Percentiles rank a stretch among this genome's conserved stretches.
Conservation (phyloP, 2,797 vertebrate species). For the Geotria australis region DNA sequence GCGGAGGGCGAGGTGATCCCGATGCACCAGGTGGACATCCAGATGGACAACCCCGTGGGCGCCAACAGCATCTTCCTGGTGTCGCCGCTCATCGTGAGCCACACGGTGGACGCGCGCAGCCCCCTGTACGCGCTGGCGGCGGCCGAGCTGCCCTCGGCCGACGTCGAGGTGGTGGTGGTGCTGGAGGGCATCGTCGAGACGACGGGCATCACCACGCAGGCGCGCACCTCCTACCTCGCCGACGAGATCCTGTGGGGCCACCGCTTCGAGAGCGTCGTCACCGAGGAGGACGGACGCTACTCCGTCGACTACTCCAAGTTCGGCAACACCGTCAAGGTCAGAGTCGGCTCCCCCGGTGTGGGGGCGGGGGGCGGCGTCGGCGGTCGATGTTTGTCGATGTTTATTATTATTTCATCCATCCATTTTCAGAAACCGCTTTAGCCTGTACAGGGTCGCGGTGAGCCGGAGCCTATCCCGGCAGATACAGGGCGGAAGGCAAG, state of each 20-base stretch:
- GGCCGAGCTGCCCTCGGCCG: constrained; percentile 2
- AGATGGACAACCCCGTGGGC: constrained; percentile 5
- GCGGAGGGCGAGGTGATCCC: constrained; percentile 4
- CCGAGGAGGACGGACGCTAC: constrained; percentile 5
- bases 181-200: constrained; percentile 7
- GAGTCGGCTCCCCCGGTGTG: neutral
- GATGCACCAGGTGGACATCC: constrained; percentile 5
- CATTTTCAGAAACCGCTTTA: no score
- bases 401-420: no score
- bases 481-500: no score
- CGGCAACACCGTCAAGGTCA: constrained; percentile 5
- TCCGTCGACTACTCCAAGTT: constrained; percentile 7
- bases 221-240: constrained; percentile 5
- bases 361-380: no score
- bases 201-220: constrained; percentile 7
- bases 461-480: no score
- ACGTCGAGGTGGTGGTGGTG: constrained; percentile 5
- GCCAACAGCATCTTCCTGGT: constrained; percentile 5
- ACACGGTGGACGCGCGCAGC: constrained; percentile 4
- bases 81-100: constrained; percentile 4
- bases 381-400: no score
- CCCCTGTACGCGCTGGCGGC: constrained; percentile 3
- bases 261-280: constrained; percentile 4
- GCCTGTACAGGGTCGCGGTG: no score
- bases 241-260: constrained; percentile 5